Percentiles rank a stretch among this genome's conserved stretches.
These are phyloP conservation scores for Ormyrus labotus DNA, from an alignment of 2,888 invertebrate genomes.

Conservation along the genomic window DNA sequence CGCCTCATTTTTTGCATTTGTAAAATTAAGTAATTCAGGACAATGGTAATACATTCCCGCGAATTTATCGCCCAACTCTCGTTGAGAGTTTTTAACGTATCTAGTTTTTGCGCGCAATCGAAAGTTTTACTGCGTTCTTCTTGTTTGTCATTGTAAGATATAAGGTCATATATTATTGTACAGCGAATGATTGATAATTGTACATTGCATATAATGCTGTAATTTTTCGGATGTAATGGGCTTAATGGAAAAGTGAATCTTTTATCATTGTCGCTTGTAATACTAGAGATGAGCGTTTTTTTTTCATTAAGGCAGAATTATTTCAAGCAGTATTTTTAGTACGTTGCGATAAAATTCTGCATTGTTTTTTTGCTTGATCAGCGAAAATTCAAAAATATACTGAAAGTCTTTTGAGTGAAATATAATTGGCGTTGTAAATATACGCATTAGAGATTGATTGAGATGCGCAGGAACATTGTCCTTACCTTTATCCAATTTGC, in stretches of 20 bases:
- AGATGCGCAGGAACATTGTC: constrained; percentile 10
- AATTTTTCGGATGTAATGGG: not conserved
- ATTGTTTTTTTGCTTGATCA: constrained; percentile 1
- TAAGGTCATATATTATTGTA: not conserved
- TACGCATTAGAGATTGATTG: constrained; percentile 26
- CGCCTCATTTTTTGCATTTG: constrained; percentile 25
- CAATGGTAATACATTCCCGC: constrained; percentile 7
- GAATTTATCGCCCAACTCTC: not conserved
- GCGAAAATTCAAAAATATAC: not conserved
- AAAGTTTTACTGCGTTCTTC: constrained; percentile 8
- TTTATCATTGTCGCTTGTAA: too few species aligned
- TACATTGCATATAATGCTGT: not conserved
- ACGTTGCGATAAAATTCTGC: not conserved
- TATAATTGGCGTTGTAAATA: constrained; percentile 31
- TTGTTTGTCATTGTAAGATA: constrained; percentile 22
- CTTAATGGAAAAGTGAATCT: too few species aligned
- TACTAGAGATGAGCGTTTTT: not conserved
- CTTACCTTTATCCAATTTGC: constrained; percentile 25
- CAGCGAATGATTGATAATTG: constrained; percentile 20
- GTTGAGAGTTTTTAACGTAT: constrained; percentile 5
- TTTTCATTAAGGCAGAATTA: not conserved
- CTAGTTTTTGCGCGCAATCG: not conserved
- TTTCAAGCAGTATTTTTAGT: constrained; percentile 22
- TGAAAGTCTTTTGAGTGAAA: not conserved
- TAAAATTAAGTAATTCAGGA: constrained; percentile 15